phyloP scores from a whole-genome alignment of 2,797 vertebrate species.

The Cossypha heuglini region DNA sequence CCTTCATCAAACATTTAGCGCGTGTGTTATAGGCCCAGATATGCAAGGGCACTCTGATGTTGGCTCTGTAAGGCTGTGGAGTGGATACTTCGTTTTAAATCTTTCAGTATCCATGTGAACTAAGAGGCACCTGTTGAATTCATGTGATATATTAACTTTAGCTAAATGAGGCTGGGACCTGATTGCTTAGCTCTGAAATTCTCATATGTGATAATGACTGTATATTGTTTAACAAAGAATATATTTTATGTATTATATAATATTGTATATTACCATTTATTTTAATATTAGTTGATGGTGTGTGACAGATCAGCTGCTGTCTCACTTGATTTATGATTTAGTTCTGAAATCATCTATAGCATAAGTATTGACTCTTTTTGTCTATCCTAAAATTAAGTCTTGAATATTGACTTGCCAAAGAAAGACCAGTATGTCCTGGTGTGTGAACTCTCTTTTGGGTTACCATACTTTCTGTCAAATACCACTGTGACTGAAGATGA shows the following conservation, averaged over 20 bases:
- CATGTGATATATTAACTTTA: not conserved
- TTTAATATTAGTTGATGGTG: not conserved
- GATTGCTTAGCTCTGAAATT: not conserved
- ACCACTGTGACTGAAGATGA: not conserved
- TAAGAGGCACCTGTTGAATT: not conserved
- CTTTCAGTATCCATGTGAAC: not conserved
- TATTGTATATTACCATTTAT: not conserved
- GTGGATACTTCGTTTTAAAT: not conserved
- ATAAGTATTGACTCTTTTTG: not conserved
- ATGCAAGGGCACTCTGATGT: not conserved
- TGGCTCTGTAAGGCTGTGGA: not conserved
- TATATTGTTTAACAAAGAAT: not conserved
- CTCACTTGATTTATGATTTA: not conserved
- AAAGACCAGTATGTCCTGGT: not conserved
- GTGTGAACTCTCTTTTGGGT: not conserved
- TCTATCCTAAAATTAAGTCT: not conserved
- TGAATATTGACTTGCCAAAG: not conserved
- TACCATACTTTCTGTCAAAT: not conserved
- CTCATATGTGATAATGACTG: not conserved
- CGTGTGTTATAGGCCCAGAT: not conserved
- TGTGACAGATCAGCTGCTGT: not conserved
- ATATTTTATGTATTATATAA: not conserved
- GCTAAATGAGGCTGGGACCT: not conserved
- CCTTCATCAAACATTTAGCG: not conserved
- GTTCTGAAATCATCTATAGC: not conserved